These are phyloP conservation scores for Periphyllus acericola DNA, from an alignment of 2,888 invertebrate species.

Conservation along the genomic window DNA sequence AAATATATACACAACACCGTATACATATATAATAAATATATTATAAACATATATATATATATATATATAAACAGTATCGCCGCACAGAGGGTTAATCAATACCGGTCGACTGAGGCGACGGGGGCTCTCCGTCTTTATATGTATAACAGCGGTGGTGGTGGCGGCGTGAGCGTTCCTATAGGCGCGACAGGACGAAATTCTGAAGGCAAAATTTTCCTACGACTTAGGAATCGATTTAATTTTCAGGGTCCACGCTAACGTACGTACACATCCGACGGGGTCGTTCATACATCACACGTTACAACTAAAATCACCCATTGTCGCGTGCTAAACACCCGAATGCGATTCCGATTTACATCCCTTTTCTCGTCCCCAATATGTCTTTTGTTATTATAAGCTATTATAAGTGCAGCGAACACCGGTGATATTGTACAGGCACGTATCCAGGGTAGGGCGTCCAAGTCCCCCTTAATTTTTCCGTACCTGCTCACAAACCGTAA, in stretches of 20 bases:
- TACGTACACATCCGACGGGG: too few relatives aligned
- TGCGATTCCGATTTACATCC: too few relatives aligned
- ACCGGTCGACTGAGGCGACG: conserved; percentile 55
- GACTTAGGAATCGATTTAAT: background rate
- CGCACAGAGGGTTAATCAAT: conserved; percentile 59
- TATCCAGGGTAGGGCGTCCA: too few relatives aligned
- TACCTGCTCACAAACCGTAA: too few relatives aligned
- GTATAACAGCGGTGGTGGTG: conserved; percentile 67
- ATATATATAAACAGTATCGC: conserved; percentile 15
- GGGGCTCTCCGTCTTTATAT: conserved; percentile 52
- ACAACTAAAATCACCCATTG: too few relatives aligned
- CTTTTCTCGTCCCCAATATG: too few relatives aligned
- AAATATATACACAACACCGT: background rate
- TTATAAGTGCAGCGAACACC: too few relatives aligned
- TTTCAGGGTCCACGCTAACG: background rate
- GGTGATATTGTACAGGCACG: too few relatives aligned
- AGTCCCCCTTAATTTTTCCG: too few relatives aligned
- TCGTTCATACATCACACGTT: too few relatives aligned
- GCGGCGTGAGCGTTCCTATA: conserved; percentile 47
- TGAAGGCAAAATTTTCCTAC: background rate
- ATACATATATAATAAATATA: conserved; percentile 2
- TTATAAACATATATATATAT: background rate
- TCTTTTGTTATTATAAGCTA: too few relatives aligned
- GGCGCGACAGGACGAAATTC: background rate
- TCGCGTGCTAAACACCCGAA: too few relatives aligned